These are phyloP conservation scores for Silurus aristotelis DNA, from an alignment of 2,797 vertebrate genomes.

Conservation along the genomic window DNA sequence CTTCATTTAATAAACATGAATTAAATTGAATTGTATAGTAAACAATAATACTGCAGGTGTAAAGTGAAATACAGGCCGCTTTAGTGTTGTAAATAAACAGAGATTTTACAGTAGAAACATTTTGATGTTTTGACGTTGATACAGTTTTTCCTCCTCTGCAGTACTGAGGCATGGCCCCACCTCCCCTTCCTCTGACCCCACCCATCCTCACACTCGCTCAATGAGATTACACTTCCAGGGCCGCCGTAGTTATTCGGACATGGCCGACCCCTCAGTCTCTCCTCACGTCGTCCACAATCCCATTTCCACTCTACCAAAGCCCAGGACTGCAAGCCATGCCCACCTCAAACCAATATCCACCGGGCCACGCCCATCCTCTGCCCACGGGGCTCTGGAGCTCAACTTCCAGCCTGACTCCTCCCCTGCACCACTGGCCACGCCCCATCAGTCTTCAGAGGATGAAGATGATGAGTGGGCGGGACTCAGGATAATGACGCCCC, in stretches of 20 bases:
- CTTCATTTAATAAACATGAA: no score
- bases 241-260: conserved; percentile 94
- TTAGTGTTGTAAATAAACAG: neutral
- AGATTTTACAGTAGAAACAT: neutral
- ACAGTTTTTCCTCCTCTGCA: conserved; percentile 39
- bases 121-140: neutral
- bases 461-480: conserved; percentile 91
- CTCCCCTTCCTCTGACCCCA: conserved; percentile 75
- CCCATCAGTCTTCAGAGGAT: conserved; percentile 85
- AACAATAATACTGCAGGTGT: no score
- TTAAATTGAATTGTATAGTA: no score
- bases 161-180: conserved; percentile 81
- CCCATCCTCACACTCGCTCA: conserved; percentile 84
- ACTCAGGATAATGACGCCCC: conserved; percentile 70
- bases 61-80: no score
- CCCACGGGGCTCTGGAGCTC: conserved; percentile 22
- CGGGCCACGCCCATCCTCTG: conserved; percentile 49
- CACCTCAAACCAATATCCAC: conserved; percentile 76
- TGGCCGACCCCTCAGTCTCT: conserved; percentile 80
- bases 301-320: conserved; percentile 89
- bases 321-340: conserved; percentile 82
- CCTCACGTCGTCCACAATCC: conserved; percentile 85
- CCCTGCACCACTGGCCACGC: conserved; percentile 71
- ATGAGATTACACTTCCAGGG: conserved; percentile 92
- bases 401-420: conserved; percentile 65